Evolutionary conservation across 2,113 vertebrate species (phyloP), one percentile per base, ranked within the genome.

Genomic region (Parotia lawesii): DNA sequence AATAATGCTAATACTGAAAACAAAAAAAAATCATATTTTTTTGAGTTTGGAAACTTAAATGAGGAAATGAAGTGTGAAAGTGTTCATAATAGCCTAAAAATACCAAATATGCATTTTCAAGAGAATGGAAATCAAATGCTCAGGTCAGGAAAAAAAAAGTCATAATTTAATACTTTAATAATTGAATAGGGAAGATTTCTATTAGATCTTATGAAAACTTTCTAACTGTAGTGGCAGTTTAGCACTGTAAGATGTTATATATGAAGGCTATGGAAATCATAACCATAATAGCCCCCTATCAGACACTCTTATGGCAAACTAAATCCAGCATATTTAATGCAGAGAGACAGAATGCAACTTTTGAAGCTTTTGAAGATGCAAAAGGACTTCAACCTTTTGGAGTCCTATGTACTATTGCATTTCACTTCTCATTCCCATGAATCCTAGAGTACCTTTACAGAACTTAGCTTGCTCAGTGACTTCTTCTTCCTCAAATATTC

Each of bases 201-300:
- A 13, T 44, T 37, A 38, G 9, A 33, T 40, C 28, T 65, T n/a
- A 29, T n/a, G 15, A 75, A 82, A 79, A 31, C 3, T 4, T 66
- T 40, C 16, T 64, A 37, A 31, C 4, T 79, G 11, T n/a, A 44
- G 15, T 28, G 17, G 14, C 31, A 33, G 10, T 65, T 86, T n/a
- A 71, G 9, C 33, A 58, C 12, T 74, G 5, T n/a, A 19, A 66
- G 27, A 62, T 78, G 15, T 27, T 64, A 21, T 25, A 45, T 7
- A 31, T 35, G 31, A 48, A 72, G 22, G 5, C 20, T 58, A 21
- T 25, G 16, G 29, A 73, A 92, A 73, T 44, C 20, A 45, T 31
- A 37, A 19, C 3, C 9, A 18, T 25, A n/a, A 8, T 3, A n/a
- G 38, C 29, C 6, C 15, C 2, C 0, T 53, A 28, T 23, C 14